These are phyloP conservation scores for Campylomormyrus tamandua DNA, from an alignment of 2,113 vertebrate species.

Conservation along the genomic window DNA sequence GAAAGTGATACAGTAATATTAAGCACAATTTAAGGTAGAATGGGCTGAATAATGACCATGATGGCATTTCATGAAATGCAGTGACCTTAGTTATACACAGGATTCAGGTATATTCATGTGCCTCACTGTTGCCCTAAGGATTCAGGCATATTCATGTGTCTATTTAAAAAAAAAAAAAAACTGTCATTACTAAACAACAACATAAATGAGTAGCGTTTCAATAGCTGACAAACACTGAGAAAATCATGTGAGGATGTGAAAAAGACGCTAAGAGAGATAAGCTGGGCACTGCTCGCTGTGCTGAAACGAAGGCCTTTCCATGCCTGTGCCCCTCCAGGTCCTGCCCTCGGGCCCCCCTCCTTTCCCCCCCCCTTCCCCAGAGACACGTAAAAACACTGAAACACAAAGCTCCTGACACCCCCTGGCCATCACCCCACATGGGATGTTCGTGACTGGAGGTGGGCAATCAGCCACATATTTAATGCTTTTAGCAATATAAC, in stretches of 20 bases:
- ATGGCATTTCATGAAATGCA: neutral
- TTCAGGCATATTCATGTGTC: neutral
- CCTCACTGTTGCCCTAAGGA: neutral
- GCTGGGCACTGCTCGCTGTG: neutral
- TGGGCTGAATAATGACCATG: neutral
- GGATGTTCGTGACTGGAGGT: neutral
- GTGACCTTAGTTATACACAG: neutral
- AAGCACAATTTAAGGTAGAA: neutral
- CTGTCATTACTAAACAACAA: neutral
- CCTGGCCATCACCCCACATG: conserved; percentile 20
- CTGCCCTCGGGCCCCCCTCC: conserved; percentile 42
- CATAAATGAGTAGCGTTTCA: neutral
- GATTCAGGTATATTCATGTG: neutral
- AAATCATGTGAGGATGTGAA: neutral
- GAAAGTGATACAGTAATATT: neutral
- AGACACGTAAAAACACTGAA: conserved; percentile 63
- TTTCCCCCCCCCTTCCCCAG: conserved; percentile 63
- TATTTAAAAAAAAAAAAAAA: no score
- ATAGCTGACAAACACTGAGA: neutral
- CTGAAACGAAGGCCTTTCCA: conserved; percentile 48
- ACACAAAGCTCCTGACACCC: conserved; percentile 41
- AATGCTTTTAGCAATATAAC: neutral
- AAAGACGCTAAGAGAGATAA: neutral
- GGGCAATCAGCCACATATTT: neutral
- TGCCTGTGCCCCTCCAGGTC: conserved; percentile 35